Conservation (phyloP, 2,113 vertebrate genomes). For the Climacteris rufus region DNA sequence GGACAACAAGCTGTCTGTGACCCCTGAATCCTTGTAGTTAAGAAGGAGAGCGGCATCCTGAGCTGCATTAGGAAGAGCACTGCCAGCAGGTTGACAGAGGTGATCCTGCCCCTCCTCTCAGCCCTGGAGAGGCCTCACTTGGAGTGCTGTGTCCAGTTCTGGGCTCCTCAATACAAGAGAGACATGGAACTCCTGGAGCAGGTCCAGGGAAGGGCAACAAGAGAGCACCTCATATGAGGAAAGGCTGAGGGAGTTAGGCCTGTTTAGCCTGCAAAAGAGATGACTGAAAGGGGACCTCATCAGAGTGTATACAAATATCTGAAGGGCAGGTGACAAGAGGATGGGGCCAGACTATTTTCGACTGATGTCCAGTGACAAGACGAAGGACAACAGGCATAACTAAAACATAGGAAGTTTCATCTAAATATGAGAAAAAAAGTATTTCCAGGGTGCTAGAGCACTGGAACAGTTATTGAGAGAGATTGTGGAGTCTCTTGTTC, state of each 20-base stretch:
- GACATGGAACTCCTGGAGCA: neutral
- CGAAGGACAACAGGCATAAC: neutral
- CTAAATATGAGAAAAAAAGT: neutral
- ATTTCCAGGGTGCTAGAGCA: rapidly evolving
- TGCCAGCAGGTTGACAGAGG: rapidly evolving
- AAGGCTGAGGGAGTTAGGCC: neutral
- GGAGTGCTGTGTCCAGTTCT: neutral
- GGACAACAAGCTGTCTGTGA: neutral
- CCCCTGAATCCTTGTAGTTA: neutral
- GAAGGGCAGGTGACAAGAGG: neutral
- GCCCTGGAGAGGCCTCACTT: neutral
- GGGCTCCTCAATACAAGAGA: neutral
- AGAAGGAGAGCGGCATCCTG: neutral
- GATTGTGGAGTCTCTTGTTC: neutral
- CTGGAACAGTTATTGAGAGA: neutral
- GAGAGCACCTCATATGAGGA: neutral
- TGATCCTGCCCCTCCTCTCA: neutral
- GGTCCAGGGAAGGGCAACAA: neutral
- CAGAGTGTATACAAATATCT: neutral
- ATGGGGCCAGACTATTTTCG: neutral
- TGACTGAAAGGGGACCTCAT: neutral
- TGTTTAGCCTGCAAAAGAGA: neutral
- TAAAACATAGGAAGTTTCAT: neutral
- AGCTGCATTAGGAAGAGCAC: neutral
- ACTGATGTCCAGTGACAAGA: neutral